Conservation (phyloP, 2,797 vertebrate genomes). For the Philypnodon macrostomus region DNA sequence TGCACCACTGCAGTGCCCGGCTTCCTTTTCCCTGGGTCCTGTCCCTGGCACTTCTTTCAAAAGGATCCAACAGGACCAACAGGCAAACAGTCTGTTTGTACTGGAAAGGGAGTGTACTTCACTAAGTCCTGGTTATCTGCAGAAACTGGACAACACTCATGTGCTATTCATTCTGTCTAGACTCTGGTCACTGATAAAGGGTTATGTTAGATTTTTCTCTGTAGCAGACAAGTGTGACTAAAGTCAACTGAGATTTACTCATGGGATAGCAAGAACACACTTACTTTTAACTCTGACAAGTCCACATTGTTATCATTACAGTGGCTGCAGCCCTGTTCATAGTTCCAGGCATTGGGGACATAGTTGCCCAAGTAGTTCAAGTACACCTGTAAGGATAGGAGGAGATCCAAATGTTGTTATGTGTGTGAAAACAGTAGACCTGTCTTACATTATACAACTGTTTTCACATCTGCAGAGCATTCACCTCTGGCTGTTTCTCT, state of each 20-base stretch:
- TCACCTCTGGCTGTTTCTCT: neutral
- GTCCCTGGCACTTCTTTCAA: conserved; percentile 57
- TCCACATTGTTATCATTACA: conserved; percentile 86
- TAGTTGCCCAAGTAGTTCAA: conserved; percentile 96
- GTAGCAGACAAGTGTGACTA: conserved; percentile 21
- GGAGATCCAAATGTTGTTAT: too few relatives aligned
- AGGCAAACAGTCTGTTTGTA: conserved; percentile 48
- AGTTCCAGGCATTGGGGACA: conserved; percentile 92
- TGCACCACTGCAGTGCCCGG: conserved; percentile 66
- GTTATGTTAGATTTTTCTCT: conserved; percentile 31
- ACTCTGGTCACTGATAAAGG: conserved; percentile 35
- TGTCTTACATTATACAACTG: neutral
- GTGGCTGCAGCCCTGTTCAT: conserved; percentile 84
- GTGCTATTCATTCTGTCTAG: conserved; percentile 35
- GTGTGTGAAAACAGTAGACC: too few relatives aligned
- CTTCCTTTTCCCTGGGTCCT: conserved; percentile 64
- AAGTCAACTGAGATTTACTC: neutral
- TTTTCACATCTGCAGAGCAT: neutral
- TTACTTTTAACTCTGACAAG: conserved; percentile 83
- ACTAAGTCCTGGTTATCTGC: conserved; percentile 49
- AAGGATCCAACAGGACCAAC: conserved; percentile 46
- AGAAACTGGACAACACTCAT: conserved; percentile 30
- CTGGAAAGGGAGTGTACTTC: conserved; percentile 40
- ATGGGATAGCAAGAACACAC: conserved; percentile 47
- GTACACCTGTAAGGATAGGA: conserved; percentile 80